Evolutionary conservation across 1,140 invertebrate species (phyloP).

Genomic region (Colletes latitarsis): DNA sequence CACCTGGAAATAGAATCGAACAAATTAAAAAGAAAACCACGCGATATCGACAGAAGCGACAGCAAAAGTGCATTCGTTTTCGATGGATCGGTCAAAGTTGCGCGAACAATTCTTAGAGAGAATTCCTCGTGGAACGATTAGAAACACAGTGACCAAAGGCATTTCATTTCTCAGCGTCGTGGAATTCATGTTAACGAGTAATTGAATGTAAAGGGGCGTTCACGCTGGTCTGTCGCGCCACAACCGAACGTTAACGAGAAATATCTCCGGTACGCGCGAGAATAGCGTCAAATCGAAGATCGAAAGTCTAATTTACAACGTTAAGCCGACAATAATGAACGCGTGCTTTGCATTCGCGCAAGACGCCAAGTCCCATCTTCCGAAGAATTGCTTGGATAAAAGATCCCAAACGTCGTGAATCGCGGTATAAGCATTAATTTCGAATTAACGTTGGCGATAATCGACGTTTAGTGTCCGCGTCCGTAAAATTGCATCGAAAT

Average conservation of each 20-base stretch:
- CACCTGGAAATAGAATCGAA: neutral
- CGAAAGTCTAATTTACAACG: slow-evolving; percentile 10
- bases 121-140: slow-evolving; percentile 25
- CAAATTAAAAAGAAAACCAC: neutral
- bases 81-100: neutral
- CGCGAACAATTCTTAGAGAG: neutral
- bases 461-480: neutral
- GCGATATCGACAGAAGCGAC: slow-evolving; percentile 5
- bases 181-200: slow-evolving; percentile 46
- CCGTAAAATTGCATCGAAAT: neutral
- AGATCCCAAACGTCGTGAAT: neutral
- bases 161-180: slow-evolving; percentile 40
- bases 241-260: neutral
- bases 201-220: slow-evolving; percentile 38
- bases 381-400: neutral
- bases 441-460: neutral
- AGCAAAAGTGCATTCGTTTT: neutral
- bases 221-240: neutral
- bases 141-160: slow-evolving; percentile 29
- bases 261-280: neutral
- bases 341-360: too few relatives aligned
- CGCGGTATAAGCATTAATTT: neutral
- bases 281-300: slow-evolving; percentile 9
- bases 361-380: neutral
- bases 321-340: neutral